Evolutionary conservation across 2,797 vertebrate species (phyloP), one percentile per base, ranked within the genome.

Genomic region (Gallinago nigripennis): DNA sequence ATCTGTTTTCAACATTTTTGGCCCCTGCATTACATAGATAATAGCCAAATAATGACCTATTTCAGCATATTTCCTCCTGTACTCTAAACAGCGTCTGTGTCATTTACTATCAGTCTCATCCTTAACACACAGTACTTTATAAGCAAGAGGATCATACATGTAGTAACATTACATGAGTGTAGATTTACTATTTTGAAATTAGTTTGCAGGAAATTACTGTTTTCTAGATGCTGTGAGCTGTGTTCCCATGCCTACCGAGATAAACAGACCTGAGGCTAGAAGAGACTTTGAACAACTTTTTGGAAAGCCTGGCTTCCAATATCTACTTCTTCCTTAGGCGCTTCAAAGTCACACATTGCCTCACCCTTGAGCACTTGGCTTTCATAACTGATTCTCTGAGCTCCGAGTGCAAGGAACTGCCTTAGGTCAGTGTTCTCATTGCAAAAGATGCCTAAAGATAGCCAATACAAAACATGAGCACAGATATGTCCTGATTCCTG

Each of bases 31-130:
- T 91, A 43, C 64, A 50, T 11, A 89, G 86, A 89, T 13, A 35
- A 54, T 82, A 86, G 88, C 86, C 86, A 97, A 95, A 93, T 82
- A 92, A 93, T 93, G 64, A 95, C 60, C 14, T 90, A 70, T 95
- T 92, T 92, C 90, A 46, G 86, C 37, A 35, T 85, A 77, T 94
- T 95, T 95, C 82, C 73, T 88, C 43, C 73, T 83, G 53, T 43
- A 33, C 54, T 90, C 83, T 77, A 35, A 92, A 73, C 7, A 86
- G n/a, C 20, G 50, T 93, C 53, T 82, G n/a, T 90, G 39, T 86
- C 7, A 41, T 60, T 92, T 82, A 82, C 56, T 84, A 14, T 53
- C 35, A 70, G 53, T 27, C 31, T 86, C 80, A 86, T 54, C 50
- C 41, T 35, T 89, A 82, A 45, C 14, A 48, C 14, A 31, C 17